Percentiles rank a stretch among this genome's conserved stretches.
Evolutionary conservation across 2,797 vertebrate genomes (phyloP).

Genomic region (Nasua narica): DNA sequence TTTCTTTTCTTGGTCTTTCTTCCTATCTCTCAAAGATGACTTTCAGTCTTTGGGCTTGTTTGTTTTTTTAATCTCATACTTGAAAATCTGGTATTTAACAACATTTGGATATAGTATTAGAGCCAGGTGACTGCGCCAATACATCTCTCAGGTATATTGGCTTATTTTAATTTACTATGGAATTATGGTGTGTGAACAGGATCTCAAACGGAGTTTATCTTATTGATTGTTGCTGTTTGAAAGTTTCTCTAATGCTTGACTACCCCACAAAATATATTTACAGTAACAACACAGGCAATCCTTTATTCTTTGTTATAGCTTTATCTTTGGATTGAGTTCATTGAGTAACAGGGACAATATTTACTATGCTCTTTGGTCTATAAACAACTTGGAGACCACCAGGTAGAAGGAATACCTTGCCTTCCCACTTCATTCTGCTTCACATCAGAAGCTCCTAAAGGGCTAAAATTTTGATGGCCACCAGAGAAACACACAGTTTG

Average conservation of each 20-base stretch:
- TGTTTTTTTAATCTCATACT: neutral
- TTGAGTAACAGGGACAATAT: neutral
- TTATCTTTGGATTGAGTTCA: neutral
- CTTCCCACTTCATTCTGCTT: neutral
- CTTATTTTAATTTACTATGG: neutral
- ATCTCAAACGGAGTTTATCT: neutral
- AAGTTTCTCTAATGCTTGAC: neutral
- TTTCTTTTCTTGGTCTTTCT: conserved; percentile 1
- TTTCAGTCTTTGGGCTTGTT: neutral
- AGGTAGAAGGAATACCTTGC: neutral
- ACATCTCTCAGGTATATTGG: neutral
- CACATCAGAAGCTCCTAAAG: neutral
- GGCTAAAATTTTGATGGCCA: neutral
- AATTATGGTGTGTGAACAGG: neutral
- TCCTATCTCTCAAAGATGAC: neutral
- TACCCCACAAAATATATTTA: neutral
- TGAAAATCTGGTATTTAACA: neutral
- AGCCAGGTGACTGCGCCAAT: neutral
- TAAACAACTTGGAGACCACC: neutral
- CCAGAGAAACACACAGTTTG: neutral
- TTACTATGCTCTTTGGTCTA: neutral
- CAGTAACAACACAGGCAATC: neutral
- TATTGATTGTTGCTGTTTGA: neutral
- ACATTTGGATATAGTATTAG: neutral
- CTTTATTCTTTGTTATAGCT: neutral